Evolutionary conservation across 2,888 invertebrate species (phyloP).

Genomic region (Lacanobia oleracea): DNA sequence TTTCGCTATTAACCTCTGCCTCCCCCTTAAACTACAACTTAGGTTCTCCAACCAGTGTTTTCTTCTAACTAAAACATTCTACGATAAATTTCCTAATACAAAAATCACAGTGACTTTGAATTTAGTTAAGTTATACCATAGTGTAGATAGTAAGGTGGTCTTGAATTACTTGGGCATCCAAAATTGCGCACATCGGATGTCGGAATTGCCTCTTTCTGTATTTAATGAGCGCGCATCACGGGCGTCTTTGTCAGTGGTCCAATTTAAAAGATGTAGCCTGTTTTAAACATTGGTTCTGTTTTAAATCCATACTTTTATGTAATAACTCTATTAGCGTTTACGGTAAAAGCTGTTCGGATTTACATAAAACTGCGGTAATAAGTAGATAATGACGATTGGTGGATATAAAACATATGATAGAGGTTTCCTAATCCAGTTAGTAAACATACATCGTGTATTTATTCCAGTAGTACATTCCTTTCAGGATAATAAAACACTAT

Average conservation of each 20-base stretch:
- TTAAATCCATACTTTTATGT: background rate
- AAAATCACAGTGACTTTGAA: conserved; percentile 9
- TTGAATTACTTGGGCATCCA: conserved; percentile 75
- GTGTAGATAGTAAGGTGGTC: conserved; percentile 64
- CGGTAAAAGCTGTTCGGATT: too few relatives aligned
- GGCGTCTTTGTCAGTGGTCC: conserved; percentile 64
- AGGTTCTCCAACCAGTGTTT: background rate
- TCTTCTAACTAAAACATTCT: background rate
- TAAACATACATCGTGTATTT: too few relatives aligned
- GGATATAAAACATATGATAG: too few relatives aligned
- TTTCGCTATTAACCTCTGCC: too few relatives aligned
- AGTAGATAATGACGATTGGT: too few relatives aligned
- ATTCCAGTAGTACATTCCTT: too few relatives aligned
- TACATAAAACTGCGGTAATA: background rate
- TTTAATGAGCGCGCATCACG: conserved; percentile 84
- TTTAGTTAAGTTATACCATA: conserved; percentile 10
- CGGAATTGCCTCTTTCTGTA: conserved; percentile 81
- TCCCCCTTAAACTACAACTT: too few relatives aligned
- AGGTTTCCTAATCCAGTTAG: too few relatives aligned
- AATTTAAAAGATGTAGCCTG: conserved; percentile 47
- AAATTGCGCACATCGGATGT: conserved; percentile 83
- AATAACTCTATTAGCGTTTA: too few relatives aligned
- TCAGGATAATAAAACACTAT: too few relatives aligned
- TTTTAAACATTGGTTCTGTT: background rate
- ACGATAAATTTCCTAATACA: background rate